Evolutionary conservation across 2,888 invertebrate genomes (phyloP), one percentile per base, ranked within the genome.

Genomic region (Trypoxylon attenuatum): DNA sequence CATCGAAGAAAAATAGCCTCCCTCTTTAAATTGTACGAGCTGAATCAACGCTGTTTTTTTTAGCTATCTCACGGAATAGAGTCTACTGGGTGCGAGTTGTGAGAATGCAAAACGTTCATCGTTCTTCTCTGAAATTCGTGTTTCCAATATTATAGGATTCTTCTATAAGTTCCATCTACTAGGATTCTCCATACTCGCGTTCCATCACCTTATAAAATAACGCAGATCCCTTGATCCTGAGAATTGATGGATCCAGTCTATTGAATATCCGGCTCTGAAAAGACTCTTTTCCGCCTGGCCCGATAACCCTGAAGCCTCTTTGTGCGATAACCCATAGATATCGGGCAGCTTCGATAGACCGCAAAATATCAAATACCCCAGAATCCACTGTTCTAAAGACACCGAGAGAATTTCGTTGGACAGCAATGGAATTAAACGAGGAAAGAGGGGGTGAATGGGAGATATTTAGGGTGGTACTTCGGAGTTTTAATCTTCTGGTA

Each of bases 401-500:
- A 13, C 15, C 18, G 47, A 27, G 33, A 33, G 33, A 33, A 33
- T 33, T 33, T 33, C 33, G n/a, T 33, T 13, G 16, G 41, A 16
- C 16, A 41, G 41, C 18, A 41, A 10, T 19, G 41, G 10, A n/a
- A n/a, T n/a, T n/a, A n/a, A n/a, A n/a, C 33, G n/a, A 33, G 25
- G 25, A 25, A 5, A 10, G 18, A 6, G 43, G 22, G 43, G 19
- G 19, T 5, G 2, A 5, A 15, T 13, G 22, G 29, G 25, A 56
- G 22, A 53, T 25, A 52, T 45, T 41, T 18, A 51, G 50, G 51
- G 45, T 41, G 29, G 27, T 5, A 33, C n/a, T 16, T 18, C 23
- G 73, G 66, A 71, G 67, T 80, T 83, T 80, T 83, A 83, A 83
- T 83, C 79, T 79, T 53, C 53, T 50, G 77, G 77, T 69, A 79